Evolutionary conservation across 2,113 vertebrate species (phyloP).

Genomic region (Redunca redunca): DNA sequence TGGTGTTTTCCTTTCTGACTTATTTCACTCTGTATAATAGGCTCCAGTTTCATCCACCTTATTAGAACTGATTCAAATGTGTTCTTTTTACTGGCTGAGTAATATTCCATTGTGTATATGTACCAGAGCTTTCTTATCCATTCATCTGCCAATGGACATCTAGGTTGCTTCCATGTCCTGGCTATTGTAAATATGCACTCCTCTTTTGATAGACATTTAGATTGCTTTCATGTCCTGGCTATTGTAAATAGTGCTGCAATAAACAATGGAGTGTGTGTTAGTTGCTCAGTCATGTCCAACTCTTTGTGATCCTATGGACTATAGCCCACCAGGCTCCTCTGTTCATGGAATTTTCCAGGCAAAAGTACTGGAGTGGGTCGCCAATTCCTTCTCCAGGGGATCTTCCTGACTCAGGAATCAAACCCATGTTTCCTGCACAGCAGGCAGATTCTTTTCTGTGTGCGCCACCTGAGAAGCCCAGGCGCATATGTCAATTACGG

Average conservation of each 20-base stretch:
- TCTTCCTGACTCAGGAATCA: background rate
- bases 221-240: background rate
- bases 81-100: background rate
- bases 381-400: background rate
- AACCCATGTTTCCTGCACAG: background rate
- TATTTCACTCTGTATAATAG: background rate
- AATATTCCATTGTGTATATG: background rate
- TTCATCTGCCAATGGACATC: background rate
- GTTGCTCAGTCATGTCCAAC: background rate
- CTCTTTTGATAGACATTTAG: background rate
- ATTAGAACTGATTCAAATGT: background rate
- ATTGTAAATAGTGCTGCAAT: background rate
- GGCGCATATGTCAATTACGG: background rate
- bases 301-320: background rate
- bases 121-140: background rate
- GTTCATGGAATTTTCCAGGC: background rate
- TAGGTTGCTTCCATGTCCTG: background rate
- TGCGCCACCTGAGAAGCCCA: background rate
- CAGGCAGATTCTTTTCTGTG: background rate
- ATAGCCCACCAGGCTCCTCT: background rate
- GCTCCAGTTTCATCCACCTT: background rate
- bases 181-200: background rate
- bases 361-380: background rate
- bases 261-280: background rate
- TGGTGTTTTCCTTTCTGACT: background rate